Percentiles rank a stretch among this genome's conserved stretches.
Conservation (phyloP, 92 coral and sea anemone species). For the Ricordea florida region DNA sequence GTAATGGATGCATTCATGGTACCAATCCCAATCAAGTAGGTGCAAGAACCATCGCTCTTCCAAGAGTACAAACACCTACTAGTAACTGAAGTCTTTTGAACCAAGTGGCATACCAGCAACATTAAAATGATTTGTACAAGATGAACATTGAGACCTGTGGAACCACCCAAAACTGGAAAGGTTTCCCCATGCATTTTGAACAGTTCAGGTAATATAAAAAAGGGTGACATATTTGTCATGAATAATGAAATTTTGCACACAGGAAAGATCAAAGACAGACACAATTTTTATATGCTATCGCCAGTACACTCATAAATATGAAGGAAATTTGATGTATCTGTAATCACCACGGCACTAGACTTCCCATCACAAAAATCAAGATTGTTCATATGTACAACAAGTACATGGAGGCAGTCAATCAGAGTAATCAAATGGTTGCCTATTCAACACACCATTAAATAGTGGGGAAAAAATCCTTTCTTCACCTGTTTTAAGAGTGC, state of each 20-base stretch:
- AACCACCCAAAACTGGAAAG: background rate
- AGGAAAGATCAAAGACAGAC: background rate
- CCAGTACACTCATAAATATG: conserved; percentile 15
- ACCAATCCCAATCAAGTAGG: too few species aligned
- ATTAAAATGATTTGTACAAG: conserved; percentile 19
- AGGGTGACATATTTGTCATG: conserved; percentile 13
- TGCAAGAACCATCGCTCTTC: too few species aligned
- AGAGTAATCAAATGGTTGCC: conserved; percentile 19
- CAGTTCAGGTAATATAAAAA: background rate
- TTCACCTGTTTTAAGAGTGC: conserved; percentile 7
- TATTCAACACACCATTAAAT: too few species aligned
- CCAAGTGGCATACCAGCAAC: too few species aligned
- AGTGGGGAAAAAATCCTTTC: conserved; percentile 25
- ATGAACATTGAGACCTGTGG: conserved; percentile 19
- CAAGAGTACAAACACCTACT: too few species aligned
- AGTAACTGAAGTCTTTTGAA: too few species aligned
- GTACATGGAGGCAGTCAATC: conserved; percentile 35
- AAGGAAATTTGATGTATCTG: too few species aligned
- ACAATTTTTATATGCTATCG: background rate
- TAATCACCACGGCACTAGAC: background rate
- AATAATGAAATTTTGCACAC: conserved; percentile 6
- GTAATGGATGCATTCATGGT: too few species aligned
- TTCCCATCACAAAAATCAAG: conserved; percentile 6
- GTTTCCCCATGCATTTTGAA: background rate
- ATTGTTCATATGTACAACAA: conserved; percentile 27